Evolutionary conservation across 2,113 vertebrate genomes (phyloP).

Genomic region (Clarias macrocephalus): DNA sequence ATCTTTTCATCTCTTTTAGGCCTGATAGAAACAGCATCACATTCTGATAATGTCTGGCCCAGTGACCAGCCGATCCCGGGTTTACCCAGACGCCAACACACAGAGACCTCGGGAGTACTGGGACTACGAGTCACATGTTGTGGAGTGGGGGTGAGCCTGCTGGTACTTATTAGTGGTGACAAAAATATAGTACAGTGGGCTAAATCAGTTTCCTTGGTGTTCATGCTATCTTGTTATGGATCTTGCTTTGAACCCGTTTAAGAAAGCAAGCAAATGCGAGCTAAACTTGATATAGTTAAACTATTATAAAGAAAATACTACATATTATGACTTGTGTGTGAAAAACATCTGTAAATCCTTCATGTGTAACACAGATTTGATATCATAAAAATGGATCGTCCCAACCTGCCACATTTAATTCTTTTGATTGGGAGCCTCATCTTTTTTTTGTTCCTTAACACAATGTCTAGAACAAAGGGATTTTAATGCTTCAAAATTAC

Average conservation of each 20-base stretch:
- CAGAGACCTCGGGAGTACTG: slow-evolving; percentile 58
- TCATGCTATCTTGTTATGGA: neutral
- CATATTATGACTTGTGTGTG: neutral
- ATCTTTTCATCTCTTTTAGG: slow-evolving; percentile 30
- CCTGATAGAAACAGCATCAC: slow-evolving; percentile 34
- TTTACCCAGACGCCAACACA: slow-evolving; percentile 59
- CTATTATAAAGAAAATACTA: neutral
- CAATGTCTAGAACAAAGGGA: too few relatives aligned
- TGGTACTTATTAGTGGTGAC: neutral
- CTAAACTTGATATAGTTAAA: neutral
- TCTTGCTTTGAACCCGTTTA: neutral
- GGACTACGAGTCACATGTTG: slow-evolving; percentile 59
- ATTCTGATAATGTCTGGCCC: slow-evolving; percentile 51
- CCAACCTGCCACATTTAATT: neutral
- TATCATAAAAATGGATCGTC: neutral
- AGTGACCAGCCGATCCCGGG: slow-evolving; percentile 53
- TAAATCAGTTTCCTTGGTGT: neutral
- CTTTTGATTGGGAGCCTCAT: neutral
- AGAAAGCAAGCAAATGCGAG: neutral
- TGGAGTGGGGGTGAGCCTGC: slow-evolving; percentile 56
- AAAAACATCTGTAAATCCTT: neutral
- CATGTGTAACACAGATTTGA: neutral
- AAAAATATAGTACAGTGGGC: neutral
- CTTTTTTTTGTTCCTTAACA: neutral
- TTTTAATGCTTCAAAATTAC: too few relatives aligned